Percentiles rank a stretch among this genome's conserved stretches.
Conservation (phyloP, 1,140 invertebrate genomes). For the Drosophila rufa region DNA sequence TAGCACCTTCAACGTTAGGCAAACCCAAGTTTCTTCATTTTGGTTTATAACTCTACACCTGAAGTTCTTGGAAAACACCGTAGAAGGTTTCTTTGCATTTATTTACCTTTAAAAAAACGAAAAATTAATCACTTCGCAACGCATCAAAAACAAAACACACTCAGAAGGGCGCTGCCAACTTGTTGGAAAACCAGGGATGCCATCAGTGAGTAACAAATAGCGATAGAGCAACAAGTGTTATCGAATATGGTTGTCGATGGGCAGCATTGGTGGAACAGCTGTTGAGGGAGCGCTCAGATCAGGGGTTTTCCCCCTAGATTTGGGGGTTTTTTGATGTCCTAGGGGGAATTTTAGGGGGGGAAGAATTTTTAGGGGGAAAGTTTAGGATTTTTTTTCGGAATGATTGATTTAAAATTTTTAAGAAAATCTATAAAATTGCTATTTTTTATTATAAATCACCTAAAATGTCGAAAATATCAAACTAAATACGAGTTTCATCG, state of each 20-base stretch:
- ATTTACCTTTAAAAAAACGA: constrained; percentile 61
- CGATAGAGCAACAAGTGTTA: constrained; percentile 54
- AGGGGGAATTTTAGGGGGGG: no score
- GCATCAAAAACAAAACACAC: constrained; percentile 68
- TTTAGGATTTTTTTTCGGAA: no score
- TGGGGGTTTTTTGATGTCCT: no score
- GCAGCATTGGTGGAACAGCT: constrained; percentile 1
- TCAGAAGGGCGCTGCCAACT: constrained; percentile 43
- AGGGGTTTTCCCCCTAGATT: no score
- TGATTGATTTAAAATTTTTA: no score
- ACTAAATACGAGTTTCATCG: no score
- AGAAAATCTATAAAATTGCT: no score
- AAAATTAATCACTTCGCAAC: constrained; percentile 50
- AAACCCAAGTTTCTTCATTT: neutral
- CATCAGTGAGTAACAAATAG: neutral
- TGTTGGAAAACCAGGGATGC: constrained; percentile 9
- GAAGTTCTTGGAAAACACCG: neutral
- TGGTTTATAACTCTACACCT: accelerated
- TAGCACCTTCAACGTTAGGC: neutral
- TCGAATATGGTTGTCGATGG: neutral
- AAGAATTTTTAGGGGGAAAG: no score
- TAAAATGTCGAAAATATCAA: no score
- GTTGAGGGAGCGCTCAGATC: neutral
- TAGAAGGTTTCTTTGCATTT: constrained; percentile 6
- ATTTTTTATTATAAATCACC: no score